These are phyloP conservation scores for Gephyroberyx darwinii DNA, from an alignment of 2,797 vertebrate genomes.

Conservation along the genomic window DNA sequence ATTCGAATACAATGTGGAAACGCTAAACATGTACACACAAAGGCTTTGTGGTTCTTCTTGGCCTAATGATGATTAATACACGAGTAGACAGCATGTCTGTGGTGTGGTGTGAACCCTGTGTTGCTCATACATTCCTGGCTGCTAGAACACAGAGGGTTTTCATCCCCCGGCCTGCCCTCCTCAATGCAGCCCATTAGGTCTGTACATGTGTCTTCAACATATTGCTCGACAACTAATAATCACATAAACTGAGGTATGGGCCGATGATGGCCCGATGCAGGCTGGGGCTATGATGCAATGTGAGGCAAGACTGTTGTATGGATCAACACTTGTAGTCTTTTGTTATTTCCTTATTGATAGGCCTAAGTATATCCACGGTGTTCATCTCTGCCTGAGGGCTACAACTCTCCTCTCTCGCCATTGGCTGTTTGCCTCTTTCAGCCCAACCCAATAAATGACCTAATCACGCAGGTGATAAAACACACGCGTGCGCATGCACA, in stretches of 20 bases:
- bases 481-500: not conserved
- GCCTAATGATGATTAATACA: slow-evolving; percentile 68
- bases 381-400: not conserved
- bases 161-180: slow-evolving; percentile 34
- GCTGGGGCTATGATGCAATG: not conserved
- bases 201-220: slow-evolving; percentile 25
- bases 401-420: not conserved
- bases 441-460: slow-evolving; percentile 2
- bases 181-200: slow-evolving; percentile 32
- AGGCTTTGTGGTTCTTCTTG: slow-evolving; percentile 56
- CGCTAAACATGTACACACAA: slow-evolving; percentile 56
- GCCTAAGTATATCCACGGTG: not conserved
- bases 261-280: no score
- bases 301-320: not conserved
- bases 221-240: slow-evolving; percentile 13
- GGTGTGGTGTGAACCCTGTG: slow-evolving; percentile 60
- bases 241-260: no score
- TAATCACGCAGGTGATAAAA: not conserved
- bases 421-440: not conserved
- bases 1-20: slow-evolving; percentile 63
- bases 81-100: slow-evolving; percentile 65
- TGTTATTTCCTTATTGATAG: not conserved
- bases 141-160: slow-evolving; percentile 54
- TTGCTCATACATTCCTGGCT: slow-evolving; percentile 60
- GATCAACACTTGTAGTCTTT: slow-evolving; percentile 1